Evolutionary conservation across 2,888 invertebrate species (phyloP).

Genomic region (Fragum fragum): DNA sequence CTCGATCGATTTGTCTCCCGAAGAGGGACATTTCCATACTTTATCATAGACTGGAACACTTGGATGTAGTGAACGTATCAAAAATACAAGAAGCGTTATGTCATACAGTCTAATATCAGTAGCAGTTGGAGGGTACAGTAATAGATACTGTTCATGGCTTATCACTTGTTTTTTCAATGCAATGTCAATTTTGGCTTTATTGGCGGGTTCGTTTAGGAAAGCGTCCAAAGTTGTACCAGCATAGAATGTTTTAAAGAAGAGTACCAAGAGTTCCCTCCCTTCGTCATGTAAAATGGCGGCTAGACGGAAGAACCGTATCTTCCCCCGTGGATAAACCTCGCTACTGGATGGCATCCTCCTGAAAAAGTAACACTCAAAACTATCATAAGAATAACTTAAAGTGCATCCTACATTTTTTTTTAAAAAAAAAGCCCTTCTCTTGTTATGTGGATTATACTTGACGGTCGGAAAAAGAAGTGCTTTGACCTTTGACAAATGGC

Average conservation of each 20-base stretch:
- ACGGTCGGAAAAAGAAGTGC: too few species aligned
- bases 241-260: slow-evolving; percentile 8
- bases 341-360: not conserved
- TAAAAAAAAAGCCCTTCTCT: too few species aligned
- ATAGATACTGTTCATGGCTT: slow-evolving; percentile 1
- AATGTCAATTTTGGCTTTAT: not conserved
- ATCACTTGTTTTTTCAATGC: not conserved
- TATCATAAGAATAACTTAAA: too few species aligned
- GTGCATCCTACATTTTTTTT: too few species aligned
- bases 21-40: slow-evolving; percentile 14
- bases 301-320: slow-evolving; percentile 6
- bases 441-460: too few species aligned
- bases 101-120: slow-evolving; percentile 1
- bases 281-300: slow-evolving; percentile 16
- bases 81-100: slow-evolving; percentile 10
- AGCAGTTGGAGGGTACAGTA: not conserved
- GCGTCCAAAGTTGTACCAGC: slow-evolving; percentile 4
- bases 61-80: slow-evolving; percentile 12
- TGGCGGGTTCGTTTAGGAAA: slow-evolving; percentile 1
- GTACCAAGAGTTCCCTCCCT: not conserved
- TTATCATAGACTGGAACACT: not conserved
- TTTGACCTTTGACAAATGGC: too few species aligned
- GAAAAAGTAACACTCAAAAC: too few species aligned
- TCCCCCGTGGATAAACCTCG: slow-evolving; percentile 12
- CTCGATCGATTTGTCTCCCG: slow-evolving; percentile 4